Base-by-base conservation (phyloP, 2,797 vertebrate species). In the Phataginus tetradactyla region DNA sequence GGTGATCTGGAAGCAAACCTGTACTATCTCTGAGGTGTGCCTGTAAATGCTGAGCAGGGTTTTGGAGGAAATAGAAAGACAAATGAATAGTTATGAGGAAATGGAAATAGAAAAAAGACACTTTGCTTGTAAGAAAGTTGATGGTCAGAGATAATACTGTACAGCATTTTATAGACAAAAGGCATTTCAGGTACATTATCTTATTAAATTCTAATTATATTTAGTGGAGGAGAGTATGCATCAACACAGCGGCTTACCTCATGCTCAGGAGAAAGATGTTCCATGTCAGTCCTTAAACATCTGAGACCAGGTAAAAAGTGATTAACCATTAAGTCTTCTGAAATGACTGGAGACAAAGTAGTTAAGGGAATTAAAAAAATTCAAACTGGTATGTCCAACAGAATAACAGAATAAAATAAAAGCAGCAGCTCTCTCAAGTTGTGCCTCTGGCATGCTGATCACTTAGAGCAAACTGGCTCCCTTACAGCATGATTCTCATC, bases 301-400 rank as follows among this genome's bases (percentile, higher is more conserved):
- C 99, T 99, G 95, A 99, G 99, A 95, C 99, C 99, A 2, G 99
- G 99, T 98, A 99, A 99, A 98, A 99, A 99, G 98, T 99, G 99
- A 98, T 99, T 99, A 84, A 99, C 99, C 99, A 99, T 99, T 98
- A 99, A 99, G 96, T 99, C 99, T 95, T 99, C 99, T 69, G 99
- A 99, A 99, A 99, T 99, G 98, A 99, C 99, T 99, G 98, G 64
- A 93, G 86, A 25, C 0, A 87, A 83, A 5, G 55, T 49, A 95
- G 98, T 99, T 98, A 99, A 99, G 98, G 88, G 97, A 97, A 94
- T 84, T 23, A 39, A 97, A 93, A 51, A 55, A 89, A 12, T 4
- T 15, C 32, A 66, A 86, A 53, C 13, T 5, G 45, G 1, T 37
- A n/a, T 32, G 27, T 77, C 55, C 74, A 71, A 75, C 4, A 39